Evolutionary conservation across 2,113 vertebrate species (phyloP).

Genomic region (Dolichallabes microphthalmus): DNA sequence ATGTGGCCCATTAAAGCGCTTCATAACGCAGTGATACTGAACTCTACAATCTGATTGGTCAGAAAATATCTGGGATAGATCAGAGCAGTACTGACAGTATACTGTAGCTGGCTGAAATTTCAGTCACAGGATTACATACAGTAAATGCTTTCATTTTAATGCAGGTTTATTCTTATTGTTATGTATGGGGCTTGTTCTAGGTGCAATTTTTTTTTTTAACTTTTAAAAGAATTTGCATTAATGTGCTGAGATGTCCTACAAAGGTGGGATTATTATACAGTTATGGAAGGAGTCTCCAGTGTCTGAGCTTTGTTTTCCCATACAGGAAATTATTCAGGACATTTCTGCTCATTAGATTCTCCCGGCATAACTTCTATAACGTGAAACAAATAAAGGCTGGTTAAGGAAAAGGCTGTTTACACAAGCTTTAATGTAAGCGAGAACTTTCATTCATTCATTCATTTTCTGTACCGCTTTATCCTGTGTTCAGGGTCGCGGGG

Average conservation of each 20-base stretch:
- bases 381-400: background rate
- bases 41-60: background rate
- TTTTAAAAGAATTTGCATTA: background rate
- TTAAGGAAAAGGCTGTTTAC: background rate
- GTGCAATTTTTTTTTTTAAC: background rate
- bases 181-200: background rate
- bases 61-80: too few species aligned
- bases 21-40: background rate
- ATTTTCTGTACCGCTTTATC: too few species aligned
- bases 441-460: too few species aligned
- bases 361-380: background rate
- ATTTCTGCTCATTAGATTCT: background rate
- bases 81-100: background rate
- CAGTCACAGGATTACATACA: background rate
- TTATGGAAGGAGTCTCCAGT: background rate
- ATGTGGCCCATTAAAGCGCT: background rate
- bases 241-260: background rate
- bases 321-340: background rate
- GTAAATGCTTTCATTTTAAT: background rate
- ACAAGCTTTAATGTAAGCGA: background rate
- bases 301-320: background rate
- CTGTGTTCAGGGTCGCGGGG: too few species aligned
- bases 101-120: background rate
- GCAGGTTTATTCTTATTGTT: background rate
- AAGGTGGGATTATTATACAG: background rate